Evolutionary conservation across 2,113 vertebrate genomes (phyloP), one percentile per base, ranked within the genome.

Genomic region (Pampusana beccarii): DNA sequence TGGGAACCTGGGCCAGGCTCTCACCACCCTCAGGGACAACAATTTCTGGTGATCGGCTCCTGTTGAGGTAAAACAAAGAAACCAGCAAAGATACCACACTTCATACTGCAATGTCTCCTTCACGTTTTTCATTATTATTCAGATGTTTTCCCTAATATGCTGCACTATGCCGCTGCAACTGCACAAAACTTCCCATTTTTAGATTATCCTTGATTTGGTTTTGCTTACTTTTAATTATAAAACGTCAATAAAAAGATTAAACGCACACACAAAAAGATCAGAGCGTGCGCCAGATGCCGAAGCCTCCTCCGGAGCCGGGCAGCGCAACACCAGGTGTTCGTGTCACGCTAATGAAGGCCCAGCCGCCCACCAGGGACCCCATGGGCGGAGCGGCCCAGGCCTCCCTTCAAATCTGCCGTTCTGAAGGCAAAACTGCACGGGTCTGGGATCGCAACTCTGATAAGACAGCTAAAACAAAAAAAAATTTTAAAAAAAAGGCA

Each of bases 271-370:
- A 92, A 92, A 86, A 75, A 96, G 97, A 98, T 98, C 97, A 97
- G 74, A 97, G 98, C 50, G 89, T 19, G 96, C 90, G 97, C 97
- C 98, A 99, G 98, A 97, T 99, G 98, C 98, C 97, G 75, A n/a
- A 77, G 42, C 93, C 81, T 78, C 97, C 98, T 97, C 98, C 93
- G 15, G 96, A 96, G 98, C 97, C 62, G 73, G 80, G 94, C 92
- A 97, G 97, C 88, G 94, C 97, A 94, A 88, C 96, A 97, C 98
- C 98, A 98, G 98, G 98, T 98, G 98, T 97, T 96, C 90, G 97
- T 98, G 98, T 90, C 95, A 90, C 94, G 94, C 97, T 98, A 98
- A 99, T 98, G 98, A 98, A 97, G 97, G 96, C 85, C 58, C 96
- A 70, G 17, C 53, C 60, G 95, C 94, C 60, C 83, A 90, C 95